Percentiles rank a stretch among this genome's conserved stretches.
These are phyloP conservation scores for mouse (Mus musculus) DNA, from an alignment of 2,113 vertebrate genomes.

Conservation along the genomic window GRCm39 chr12:73701501-73702000, in stretches of 20 bases:
- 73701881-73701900: background rate
- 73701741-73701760: slow-evolving; percentile 15
- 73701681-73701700: background rate
- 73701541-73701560: background rate
- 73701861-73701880: background rate
- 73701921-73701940: slow-evolving; percentile 7
- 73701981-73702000: background rate
- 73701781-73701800: background rate
- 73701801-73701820: background rate
- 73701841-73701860: background rate
- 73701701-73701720: slow-evolving; percentile 56
- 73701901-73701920: background rate
- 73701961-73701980: slow-evolving; percentile 51
- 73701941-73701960: background rate
- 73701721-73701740: background rate
- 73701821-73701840: background rate
- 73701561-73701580: background rate
- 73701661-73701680: background rate
- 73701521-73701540: background rate
- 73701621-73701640: background rate
- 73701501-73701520: background rate
- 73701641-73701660: slow-evolving; percentile 1
- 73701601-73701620: background rate
- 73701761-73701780: background rate
- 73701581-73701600: background rate